Base-by-base conservation (phyloP, 2,888 invertebrate genomes). In the Philaethria dido region DNA sequence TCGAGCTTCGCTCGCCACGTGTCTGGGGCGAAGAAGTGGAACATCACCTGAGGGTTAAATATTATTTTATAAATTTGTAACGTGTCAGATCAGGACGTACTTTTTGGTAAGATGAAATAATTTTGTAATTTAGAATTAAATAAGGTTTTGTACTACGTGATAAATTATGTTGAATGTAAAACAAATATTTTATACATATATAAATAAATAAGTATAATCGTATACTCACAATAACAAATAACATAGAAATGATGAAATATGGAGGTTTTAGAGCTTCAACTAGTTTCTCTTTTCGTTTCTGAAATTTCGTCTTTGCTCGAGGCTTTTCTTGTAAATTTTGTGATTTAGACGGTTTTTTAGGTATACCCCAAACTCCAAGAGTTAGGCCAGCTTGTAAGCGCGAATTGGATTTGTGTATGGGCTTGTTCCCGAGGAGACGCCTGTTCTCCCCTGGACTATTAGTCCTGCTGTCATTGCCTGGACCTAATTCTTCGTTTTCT, bases 221-320 rank as follows among this genome's bases (percentile, higher is more conserved):
- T 29, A 9, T 47, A 89, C 91, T 90, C 75, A 91, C 91, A 57
- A 87, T 85, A n/a, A 87, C 62, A 45, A 85, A 74, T 13, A 90
- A 86, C 83, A 90, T 84, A 63, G 84, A 80, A n/a, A 89, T 75
- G 42, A 89, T 87, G 73, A 91, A 90, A 75, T 88, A 90, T 0
- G 92, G 92, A 2, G 89, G 90, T 66, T 78, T 84, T 47, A 91
- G 71, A 45, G 83, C 74, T n/a, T 83, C 81, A 45, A 87, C 71
- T 4, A 90, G 68, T 68, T 86, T 87, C 69, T 87, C 86, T 71
- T 81, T 88, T 52, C 85, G 78, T 69, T 83, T 87, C 72, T 88
- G 86, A 64, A 84, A 85, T 62, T 83, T 86, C 9, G 83, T 81
- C 69, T 89, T 87, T 16, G 73, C 72, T 60, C 62, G 64, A 8